These are phyloP conservation scores for Himalopsyche kuldschensis DNA, from an alignment of 2,888 invertebrate species.

Conservation along the genomic window DNA sequence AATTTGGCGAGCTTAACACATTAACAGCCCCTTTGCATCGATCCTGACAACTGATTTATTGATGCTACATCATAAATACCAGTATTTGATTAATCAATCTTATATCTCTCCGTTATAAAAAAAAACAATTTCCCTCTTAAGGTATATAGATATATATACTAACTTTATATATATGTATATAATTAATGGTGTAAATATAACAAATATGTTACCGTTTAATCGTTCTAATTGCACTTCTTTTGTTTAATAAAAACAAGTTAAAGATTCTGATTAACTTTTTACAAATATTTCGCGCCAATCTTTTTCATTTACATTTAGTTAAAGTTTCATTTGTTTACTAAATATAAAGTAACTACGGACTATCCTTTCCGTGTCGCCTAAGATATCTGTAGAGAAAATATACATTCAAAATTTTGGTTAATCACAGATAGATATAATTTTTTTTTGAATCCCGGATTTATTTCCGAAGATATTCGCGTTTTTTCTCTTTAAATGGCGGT, in stretches of 20 bases:
- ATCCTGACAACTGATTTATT: constrained; percentile 24
- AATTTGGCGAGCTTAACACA: no score
- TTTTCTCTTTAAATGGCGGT: constrained; percentile 46
- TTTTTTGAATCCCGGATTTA: constrained; percentile 45
- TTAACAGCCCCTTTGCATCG: neutral
- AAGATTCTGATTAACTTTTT: constrained; percentile 44
- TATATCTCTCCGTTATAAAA: constrained; percentile 63
- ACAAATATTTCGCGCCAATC: constrained; percentile 38
- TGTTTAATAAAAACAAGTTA: constrained; percentile 53
- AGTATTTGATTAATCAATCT: constrained; percentile 62
- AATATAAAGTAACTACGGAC: constrained; percentile 33
- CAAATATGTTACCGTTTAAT: constrained; percentile 51
- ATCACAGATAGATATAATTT: constrained; percentile 63
- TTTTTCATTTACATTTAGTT: constrained; percentile 40
- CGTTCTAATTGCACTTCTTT: constrained; percentile 65
- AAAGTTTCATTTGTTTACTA: constrained; percentile 23
- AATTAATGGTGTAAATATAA: constrained; percentile 44
- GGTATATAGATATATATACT: constrained; percentile 58
- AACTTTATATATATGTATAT: constrained; percentile 39
- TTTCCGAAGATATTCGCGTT: constrained; percentile 44
- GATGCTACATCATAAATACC: constrained; percentile 42
- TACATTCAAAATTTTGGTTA: constrained; percentile 63
- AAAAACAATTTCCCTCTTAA: constrained; percentile 46
- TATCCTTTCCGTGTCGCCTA: constrained; percentile 43
- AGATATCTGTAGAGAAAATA: constrained; percentile 63